Evolutionary conservation across 1,140 invertebrate genomes (phyloP).

Genomic region (Pogonus chalceus): DNA sequence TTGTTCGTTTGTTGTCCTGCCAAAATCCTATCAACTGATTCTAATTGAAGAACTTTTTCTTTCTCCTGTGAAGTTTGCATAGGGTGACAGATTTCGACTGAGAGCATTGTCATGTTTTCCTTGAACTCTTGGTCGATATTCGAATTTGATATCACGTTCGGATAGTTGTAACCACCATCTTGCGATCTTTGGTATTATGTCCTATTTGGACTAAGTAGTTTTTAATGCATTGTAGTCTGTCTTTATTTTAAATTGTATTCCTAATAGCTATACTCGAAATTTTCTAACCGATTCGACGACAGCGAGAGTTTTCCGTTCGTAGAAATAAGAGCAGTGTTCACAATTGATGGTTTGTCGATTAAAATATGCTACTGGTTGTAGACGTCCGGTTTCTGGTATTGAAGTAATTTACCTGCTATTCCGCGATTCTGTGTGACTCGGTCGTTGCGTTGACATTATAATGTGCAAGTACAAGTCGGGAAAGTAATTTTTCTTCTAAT

Average conservation of each 20-base stretch:
- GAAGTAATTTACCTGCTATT: constrained; percentile 19
- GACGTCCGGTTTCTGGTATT: constrained; percentile 14
- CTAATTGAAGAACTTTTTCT: constrained; percentile 1
- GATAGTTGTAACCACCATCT: constrained; percentile 30
- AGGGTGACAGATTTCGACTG: constrained; percentile 8
- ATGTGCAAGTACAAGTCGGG: constrained; percentile 19
- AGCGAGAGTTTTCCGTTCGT: constrained; percentile 32
- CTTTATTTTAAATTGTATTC: constrained; percentile 28
- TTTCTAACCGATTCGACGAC: constrained; percentile 23
- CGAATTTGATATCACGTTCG: constrained; percentile 27
- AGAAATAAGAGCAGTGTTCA: constrained; percentile 26
- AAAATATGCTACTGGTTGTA: constrained; percentile 26
- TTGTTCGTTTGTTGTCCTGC: constrained; percentile 16
- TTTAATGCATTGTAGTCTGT: constrained; percentile 32
- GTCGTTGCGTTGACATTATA: constrained; percentile 21
- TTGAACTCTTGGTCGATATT: constrained; percentile 22
- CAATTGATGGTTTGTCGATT: constrained; percentile 9
- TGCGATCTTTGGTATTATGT: constrained; percentile 26
- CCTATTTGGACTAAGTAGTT: constrained; percentile 24
- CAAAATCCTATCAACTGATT: constrained; percentile 16
- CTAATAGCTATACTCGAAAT: constrained; percentile 31
- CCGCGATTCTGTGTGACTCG: constrained; percentile 26
- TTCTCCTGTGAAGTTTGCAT: background rate
- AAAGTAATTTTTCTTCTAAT: constrained; percentile 13
- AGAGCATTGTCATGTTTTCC: constrained; percentile 16